Evolutionary conservation across 2,797 vertebrate genomes (phyloP).

Genomic region (Notolepis coatsorum): DNA sequence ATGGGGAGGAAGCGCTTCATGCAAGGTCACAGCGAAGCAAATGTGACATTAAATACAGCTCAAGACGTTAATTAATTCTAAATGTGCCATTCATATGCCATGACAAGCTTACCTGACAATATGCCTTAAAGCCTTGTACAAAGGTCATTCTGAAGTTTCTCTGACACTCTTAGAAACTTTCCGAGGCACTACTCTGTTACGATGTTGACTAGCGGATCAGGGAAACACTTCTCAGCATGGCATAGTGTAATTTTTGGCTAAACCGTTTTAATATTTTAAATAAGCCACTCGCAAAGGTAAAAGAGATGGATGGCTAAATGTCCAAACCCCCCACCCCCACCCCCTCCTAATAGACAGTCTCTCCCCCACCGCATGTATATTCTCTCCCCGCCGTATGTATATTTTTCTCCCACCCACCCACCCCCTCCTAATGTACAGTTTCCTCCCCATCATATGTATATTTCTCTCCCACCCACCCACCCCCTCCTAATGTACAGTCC

Average conservation of each 20-base stretch:
- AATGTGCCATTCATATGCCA: slow-evolving; percentile 80
- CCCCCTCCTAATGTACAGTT: no score
- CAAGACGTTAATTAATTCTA: slow-evolving; percentile 79
- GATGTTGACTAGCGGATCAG: slow-evolving; percentile 37
- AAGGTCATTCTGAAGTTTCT: slow-evolving; percentile 78
- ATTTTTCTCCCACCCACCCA: no score
- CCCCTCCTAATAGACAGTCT: no score
- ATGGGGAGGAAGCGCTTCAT: slow-evolving; percentile 74
- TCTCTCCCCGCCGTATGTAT: no score
- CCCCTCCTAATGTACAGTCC: no score
- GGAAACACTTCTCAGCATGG: slow-evolving; percentile 2
- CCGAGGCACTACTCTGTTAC: slow-evolving; percentile 29
- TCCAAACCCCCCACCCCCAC: no score
- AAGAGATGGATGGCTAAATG: slow-evolving; percentile 24
- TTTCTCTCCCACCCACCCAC: no score
- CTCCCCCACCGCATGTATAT: no score
- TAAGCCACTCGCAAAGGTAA: slow-evolving; percentile 30
- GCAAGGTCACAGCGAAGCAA: slow-evolving; percentile 80
- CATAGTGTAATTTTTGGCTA: slow-evolving; percentile 22
- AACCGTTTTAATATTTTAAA: slow-evolving; percentile 47
- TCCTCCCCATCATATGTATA: no score
- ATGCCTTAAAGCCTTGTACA: slow-evolving; percentile 63
- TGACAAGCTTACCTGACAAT: slow-evolving; percentile 72
- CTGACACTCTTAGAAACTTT: slow-evolving; percentile 65
- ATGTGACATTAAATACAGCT: slow-evolving; percentile 83